Base-by-base conservation (phyloP, 2,113 vertebrate genomes). In the Bothrops jararaca region DNA sequence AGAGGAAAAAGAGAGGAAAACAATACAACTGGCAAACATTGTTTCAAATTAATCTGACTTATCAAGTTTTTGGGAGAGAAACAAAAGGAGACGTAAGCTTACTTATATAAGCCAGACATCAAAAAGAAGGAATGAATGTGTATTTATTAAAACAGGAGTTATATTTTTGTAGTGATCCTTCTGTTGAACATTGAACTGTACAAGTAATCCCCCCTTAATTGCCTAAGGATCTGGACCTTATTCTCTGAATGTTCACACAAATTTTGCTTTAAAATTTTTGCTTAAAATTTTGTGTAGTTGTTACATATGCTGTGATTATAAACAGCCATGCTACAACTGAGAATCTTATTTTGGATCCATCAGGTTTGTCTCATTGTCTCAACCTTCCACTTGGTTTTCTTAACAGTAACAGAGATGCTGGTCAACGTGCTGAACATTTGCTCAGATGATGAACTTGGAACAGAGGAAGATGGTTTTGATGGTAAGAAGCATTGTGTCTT, bases 381-480 rank as follows among this genome's bases (percentile, higher is more conserved):
- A 94, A 9, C 88, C 92, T 92, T 89, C 64, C 90, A 8, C 92
- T 80, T 95, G 5, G 94, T 94, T 94, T 92, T 89, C 22, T 57
- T 91, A 96, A 24, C 94, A 99, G 99, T 99, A 97, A 99, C 99
- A 80, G 99, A 99, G 97, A 99, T 99, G 99, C 97, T 99, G 92
- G 99, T 99, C 91, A 99, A 99, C 0, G 99, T 99, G 22, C 96
- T 99, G 95, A 99, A 99, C 95, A 99, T 99, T 98, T 99, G 99
- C 97, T 99, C 99, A 95, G 99, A 99, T 48, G 99, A 99, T 94
- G 99, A 99, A 96, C 94, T 99, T 64, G 99, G 98, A 48, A 99
- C 99, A 15, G 99, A 99, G 42, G 99, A 99, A 96, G 99, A 99
- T 90, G 98, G 98, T 94, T 99, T 98, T 97, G 99, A 99, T 95